Evolutionary conservation across 2,113 vertebrate genomes (phyloP).

Genomic region (Anolis carolinensis): DNA sequence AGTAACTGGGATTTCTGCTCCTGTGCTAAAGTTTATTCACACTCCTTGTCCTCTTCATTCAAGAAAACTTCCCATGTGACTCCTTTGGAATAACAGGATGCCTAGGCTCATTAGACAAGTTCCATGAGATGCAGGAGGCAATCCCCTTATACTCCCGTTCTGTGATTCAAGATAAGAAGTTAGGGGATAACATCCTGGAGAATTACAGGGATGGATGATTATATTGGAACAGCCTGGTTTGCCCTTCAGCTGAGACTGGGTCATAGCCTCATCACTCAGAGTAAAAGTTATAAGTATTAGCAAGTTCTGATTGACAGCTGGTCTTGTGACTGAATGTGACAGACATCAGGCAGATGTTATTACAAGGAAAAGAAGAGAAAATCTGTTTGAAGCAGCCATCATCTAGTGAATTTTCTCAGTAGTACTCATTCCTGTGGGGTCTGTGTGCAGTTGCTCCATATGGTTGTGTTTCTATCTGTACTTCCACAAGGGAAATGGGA

Average conservation of each 20-base stretch:
- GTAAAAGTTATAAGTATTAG: background rate
- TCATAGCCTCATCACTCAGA: conserved; percentile 3
- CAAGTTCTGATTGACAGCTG: background rate
- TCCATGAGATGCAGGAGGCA: background rate
- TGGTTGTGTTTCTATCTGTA: background rate
- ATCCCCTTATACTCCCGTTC: background rate
- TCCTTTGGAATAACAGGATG: background rate
- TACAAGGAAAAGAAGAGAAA: background rate
- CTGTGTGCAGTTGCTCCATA: background rate
- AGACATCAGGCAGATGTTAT: conserved; percentile 7
- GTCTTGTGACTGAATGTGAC: background rate
- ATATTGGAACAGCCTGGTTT: background rate
- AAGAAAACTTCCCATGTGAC: background rate
- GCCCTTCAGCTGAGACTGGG: background rate
- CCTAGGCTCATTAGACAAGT: background rate
- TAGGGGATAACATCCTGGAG: background rate
- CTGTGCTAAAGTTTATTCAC: background rate
- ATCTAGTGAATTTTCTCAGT: background rate
- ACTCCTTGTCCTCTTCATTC: background rate
- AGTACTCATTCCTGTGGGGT: background rate
- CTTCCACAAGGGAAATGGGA: background rate
- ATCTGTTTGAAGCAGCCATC: background rate
- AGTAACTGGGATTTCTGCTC: background rate
- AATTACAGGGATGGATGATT: background rate
- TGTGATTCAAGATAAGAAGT: background rate